Percentiles rank a stretch among this genome's conserved stretches.
These are phyloP conservation scores for Alexandromys fortis DNA, from an alignment of 2,113 vertebrate species.

Conservation along the genomic window DNA sequence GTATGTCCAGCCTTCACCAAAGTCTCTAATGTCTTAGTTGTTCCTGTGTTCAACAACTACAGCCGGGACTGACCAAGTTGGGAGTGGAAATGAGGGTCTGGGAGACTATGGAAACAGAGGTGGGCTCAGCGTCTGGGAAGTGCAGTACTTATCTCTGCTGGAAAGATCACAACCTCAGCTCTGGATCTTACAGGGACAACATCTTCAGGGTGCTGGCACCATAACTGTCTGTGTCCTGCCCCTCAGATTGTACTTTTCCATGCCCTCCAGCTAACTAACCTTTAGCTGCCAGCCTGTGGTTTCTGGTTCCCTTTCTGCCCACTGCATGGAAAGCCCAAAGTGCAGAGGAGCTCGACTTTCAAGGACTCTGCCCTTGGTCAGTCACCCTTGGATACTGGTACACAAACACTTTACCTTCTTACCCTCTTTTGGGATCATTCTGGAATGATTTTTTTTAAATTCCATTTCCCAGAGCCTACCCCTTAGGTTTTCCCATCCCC, in stretches of 20 bases:
- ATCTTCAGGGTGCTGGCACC: neutral
- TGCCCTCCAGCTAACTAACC: neutral
- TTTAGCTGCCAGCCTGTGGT: neutral
- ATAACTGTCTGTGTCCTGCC: neutral
- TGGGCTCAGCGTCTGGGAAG: neutral
- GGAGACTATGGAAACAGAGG: neutral
- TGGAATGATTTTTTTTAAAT: neutral
- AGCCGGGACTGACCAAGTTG: neutral
- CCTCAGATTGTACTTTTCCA: neutral
- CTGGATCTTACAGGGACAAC: neutral
- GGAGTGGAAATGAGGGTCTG: neutral
- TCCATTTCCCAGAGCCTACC: neutral
- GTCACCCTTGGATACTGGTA: neutral
- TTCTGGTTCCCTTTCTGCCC: neutral
- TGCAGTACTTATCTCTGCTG: no score
- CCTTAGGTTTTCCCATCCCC: no score
- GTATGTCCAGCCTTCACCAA: neutral
- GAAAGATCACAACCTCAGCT: neutral
- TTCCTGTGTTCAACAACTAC: neutral
- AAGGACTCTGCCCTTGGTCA: neutral
- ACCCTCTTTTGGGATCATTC: neutral
- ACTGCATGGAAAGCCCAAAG: neutral
- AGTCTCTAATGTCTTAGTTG: accelerated
- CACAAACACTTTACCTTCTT: neutral
- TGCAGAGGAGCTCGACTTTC: neutral